Base-by-base conservation (phyloP, 2,113 vertebrate species). In the Microcebus tavaratra region DNA sequence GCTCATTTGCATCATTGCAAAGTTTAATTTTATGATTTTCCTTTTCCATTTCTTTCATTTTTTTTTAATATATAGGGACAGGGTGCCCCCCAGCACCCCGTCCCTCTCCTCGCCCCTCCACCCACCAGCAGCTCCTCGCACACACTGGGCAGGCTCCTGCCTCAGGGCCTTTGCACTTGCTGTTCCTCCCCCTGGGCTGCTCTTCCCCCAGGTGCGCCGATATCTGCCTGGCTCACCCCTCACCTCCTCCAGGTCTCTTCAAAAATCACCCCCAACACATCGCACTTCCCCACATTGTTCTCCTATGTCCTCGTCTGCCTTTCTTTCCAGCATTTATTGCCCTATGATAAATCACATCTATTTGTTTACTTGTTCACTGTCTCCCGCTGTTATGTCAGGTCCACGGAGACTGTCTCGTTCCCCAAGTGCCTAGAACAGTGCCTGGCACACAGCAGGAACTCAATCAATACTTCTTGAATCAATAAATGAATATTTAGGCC, bases 241-340 rank as follows among this genome's bases (percentile, higher is more conserved):
- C 31, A 42, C 13, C 27, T 55, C 12, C 75, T 90, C 27, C 8
- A 31, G n/a, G 27, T 57, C 48, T 67, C 75, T 57, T 75, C 55
- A 76, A 45, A 75, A n/a, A 0, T 9, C 11, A 7, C 29, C 27
- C 23, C 12, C 6, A 12, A 15, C 29, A 13, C 18, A 4, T 15
- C 5, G 5, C 2, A 1, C 27, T 11, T 18, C n/a, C n/a, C 9
- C 31, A n/a, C 8, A 61, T 5, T 45, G 13, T 31, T 29, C 9
- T 29, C 42, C 21, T 10, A 9, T 55, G 11, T 50, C 61, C 27
- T 10, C 67, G 10, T 36, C 45, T 67, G 75, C n/a, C 72, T 89
- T 63, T 76, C 57, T 76, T 89, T n/a, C 15, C 72, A 48, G 29
- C 6, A 12, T 76, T 76, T 63, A 45, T 61, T n/a, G 48, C 13